These are phyloP conservation scores for Tetraneura akinire DNA, from an alignment of 1,140 invertebrate species.

Conservation along the genomic window DNA sequence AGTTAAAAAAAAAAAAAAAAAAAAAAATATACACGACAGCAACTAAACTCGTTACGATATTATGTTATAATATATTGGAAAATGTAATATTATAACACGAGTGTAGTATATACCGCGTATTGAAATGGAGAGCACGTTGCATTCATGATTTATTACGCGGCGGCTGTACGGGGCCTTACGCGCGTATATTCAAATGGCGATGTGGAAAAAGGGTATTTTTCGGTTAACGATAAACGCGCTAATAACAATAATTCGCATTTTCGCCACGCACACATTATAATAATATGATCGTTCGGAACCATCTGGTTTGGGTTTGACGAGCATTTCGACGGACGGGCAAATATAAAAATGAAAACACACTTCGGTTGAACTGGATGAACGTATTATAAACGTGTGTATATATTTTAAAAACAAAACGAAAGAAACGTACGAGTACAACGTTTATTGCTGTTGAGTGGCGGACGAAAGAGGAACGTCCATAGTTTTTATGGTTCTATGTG, in stretches of 20 bases:
- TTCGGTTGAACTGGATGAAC: not conserved
- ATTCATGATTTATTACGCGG: constrained; percentile 23
- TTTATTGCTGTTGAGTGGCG: no score
- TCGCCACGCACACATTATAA: constrained; percentile 17
- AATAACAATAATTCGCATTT: constrained; percentile 42
- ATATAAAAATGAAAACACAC: not conserved
- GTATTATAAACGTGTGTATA: no score
- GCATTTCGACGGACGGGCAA: not conserved
- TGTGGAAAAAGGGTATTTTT: constrained; percentile 25
- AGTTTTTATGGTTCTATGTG: no score
- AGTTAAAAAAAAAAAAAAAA: no score
- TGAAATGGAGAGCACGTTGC: constrained; percentile 23
- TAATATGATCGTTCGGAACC: not conserved
- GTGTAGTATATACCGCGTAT: not conserved
- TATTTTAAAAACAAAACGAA: no score
- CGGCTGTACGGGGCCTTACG: not conserved
- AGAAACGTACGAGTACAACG: no score
- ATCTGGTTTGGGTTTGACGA: constrained; percentile 7
- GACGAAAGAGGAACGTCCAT: no score
- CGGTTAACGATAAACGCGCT: constrained; percentile 39
- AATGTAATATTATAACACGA: no score
- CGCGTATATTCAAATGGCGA: not conserved
- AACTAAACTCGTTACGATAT: no score
- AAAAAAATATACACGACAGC: no score
- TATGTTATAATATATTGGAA: no score